These are phyloP conservation scores for Heliconius ethilla DNA, from an alignment of 2,888 invertebrate species.

Conservation along the genomic window DNA sequence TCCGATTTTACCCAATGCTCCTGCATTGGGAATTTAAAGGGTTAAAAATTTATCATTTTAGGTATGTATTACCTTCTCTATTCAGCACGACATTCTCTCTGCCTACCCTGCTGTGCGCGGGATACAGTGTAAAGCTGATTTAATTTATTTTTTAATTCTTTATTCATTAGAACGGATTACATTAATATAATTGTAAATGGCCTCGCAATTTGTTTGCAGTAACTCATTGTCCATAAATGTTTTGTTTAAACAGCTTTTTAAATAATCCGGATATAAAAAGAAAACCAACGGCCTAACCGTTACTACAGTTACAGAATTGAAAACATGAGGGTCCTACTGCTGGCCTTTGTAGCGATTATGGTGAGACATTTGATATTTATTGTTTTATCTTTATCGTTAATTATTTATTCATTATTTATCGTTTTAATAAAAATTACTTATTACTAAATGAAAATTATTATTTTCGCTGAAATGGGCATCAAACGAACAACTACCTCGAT, in stretches of 20 bases:
- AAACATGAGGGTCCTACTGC: slow-evolving; percentile 1
- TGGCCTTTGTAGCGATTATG: neutral
- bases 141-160: too few relatives aligned
- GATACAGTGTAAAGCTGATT: neutral
- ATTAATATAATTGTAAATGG: neutral
- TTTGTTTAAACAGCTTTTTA: neutral
- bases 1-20: too few relatives aligned
- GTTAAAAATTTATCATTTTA: too few relatives aligned
- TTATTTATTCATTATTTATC: too few relatives aligned
- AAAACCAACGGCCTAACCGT: neutral
- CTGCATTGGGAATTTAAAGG: too few relatives aligned
- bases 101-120: neutral
- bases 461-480: too few relatives aligned
- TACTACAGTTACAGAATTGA: neutral
- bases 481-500: too few relatives aligned
- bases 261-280: neutral
- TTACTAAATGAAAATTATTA: too few relatives aligned
- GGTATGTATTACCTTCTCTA: too few relatives aligned
- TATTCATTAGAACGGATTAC: too few relatives aligned
- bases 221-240: neutral
- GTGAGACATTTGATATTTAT: neutral
- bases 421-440: too few relatives aligned
- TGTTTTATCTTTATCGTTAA: neutral
- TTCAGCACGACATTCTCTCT: too few relatives aligned
- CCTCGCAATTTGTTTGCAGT: neutral